A percentile compares a stretch with the other conserved stretches of the same genome.
Evolutionary conservation across 2,888 invertebrate genomes (phyloP).

Genomic region (Drosophila antonietae): DNA sequence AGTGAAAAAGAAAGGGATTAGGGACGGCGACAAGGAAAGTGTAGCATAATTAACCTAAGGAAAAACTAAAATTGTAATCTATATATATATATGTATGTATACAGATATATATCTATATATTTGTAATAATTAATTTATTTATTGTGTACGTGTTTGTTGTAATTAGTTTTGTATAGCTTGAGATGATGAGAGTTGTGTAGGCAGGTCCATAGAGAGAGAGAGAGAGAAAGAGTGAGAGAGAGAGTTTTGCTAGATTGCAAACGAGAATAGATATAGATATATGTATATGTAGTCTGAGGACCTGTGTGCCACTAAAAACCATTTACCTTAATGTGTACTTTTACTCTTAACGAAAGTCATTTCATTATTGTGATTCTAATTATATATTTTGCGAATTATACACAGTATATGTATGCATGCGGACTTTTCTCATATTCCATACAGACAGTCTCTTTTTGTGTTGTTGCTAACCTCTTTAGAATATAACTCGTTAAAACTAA

Average conservation of each 20-base stretch:
- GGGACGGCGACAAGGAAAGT: constrained; percentile 5
- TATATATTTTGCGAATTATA: constrained; percentile 31
- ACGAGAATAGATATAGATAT: not conserved
- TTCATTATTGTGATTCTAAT: constrained; percentile 69
- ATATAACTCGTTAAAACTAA: not conserved
- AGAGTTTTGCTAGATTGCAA: not conserved
- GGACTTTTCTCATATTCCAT: constrained; percentile 22
- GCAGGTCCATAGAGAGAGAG: constrained; percentile 21
- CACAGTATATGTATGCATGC: constrained; percentile 10
- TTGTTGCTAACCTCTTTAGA: constrained; percentile 7
- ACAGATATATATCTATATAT: constrained; percentile 20
- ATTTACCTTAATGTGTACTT: constrained; percentile 45
- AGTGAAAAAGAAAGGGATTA: not conserved
- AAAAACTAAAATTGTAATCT: constrained; percentile 58
- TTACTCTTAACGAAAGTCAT: constrained; percentile 64
- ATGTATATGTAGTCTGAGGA: not conserved
- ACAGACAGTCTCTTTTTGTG: constrained; percentile 1
- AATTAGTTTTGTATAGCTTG: constrained; percentile 46
- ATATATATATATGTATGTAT: constrained; percentile 26
- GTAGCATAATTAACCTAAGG: constrained; percentile 35
- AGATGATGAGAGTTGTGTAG: constrained; percentile 2
- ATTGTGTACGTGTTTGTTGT: constrained; percentile 55
- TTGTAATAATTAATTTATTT: constrained; percentile 51
- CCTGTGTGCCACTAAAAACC: constrained; percentile 32
- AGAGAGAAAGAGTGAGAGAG: not conserved